phyloP scores from a whole-genome alignment of 30 jellyfish, hydroid and myxozoan genomes.

The Aurelia sp. region DNA sequence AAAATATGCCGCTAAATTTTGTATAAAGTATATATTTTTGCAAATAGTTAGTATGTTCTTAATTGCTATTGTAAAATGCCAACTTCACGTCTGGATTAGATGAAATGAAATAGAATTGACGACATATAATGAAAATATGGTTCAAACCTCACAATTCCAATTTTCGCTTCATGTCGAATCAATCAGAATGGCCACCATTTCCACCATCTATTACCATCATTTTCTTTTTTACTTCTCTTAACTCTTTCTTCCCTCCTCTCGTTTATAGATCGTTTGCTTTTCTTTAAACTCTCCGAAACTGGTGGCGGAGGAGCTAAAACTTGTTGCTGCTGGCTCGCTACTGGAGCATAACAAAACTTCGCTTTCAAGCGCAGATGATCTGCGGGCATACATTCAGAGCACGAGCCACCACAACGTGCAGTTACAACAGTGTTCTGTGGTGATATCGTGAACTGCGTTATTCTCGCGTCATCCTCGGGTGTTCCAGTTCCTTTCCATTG shows the following conservation, averaged over 20 bases:
- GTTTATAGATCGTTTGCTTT: conserved; percentile 5
- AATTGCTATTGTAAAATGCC: no score
- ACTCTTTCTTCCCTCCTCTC: conserved; percentile 40
- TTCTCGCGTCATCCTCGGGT: conserved; percentile 83
- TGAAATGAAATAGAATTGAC: no score
- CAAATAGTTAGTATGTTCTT: no score
- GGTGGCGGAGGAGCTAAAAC: conserved; percentile 8
- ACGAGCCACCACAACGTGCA: conserved; percentile 97
- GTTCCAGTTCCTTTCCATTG: conserved; percentile 92
- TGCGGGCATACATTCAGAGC: conserved; percentile 93
- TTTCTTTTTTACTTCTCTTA: conserved; percentile 29
- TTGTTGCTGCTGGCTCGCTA: conserved; percentile 17
- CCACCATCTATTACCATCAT: conserved; percentile 47
- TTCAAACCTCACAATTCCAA: no score
- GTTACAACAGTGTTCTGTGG: conserved; percentile 61
- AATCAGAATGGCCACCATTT: conserved; percentile 66
- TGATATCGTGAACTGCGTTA: conserved; percentile 83
- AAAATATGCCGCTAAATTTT: no score
- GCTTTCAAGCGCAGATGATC: conserved; percentile 81
- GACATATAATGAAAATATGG: no score
- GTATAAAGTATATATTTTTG: no score
- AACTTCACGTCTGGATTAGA: no score
- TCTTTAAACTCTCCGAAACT: background rate
- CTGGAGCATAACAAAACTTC: conserved; percentile 49
- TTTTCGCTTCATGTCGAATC: no score